Conservation (phyloP, 2,888 invertebrate genomes). For the Drosophila tripunctata region DNA sequence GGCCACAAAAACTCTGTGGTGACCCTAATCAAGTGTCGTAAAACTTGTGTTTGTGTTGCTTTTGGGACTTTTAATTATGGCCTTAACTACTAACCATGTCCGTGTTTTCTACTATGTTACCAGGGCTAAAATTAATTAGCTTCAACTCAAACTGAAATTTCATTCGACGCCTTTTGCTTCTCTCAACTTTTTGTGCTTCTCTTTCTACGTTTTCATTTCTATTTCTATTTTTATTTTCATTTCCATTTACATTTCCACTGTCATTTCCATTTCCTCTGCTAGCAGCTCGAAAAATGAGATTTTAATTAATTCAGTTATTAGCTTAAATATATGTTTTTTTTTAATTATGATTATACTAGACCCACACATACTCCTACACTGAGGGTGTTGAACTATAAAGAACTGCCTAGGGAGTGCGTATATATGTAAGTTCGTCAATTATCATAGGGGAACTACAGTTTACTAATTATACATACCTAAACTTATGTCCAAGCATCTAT, state of each 20-base stretch:
- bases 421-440: constrained; percentile 22
- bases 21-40: constrained; percentile 77
- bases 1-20: constrained; percentile 24
- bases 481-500: neutral
- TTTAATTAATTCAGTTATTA: constrained; percentile 79
- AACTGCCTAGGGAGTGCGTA: too few relatives aligned
- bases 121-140: constrained; percentile 68
- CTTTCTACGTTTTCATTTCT: constrained; percentile 3
- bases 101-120: constrained; percentile 13
- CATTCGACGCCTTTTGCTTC: constrained; percentile 3
- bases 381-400: neutral
- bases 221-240: neutral
- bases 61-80: constrained; percentile 68
- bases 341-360: constrained; percentile 50
- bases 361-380: neutral
- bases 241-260: constrained; percentile 8
- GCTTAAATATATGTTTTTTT: constrained; percentile 74
- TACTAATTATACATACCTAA: constrained; percentile 13
- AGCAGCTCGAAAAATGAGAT: constrained; percentile 66
- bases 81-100: constrained; percentile 19
- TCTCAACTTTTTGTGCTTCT: neutral
- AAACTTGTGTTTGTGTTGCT: constrained; percentile 58
- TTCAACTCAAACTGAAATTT: constrained; percentile 21
- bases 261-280: constrained; percentile 28
- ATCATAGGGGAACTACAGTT: constrained; percentile 5